Conservation (phyloP, 2,888 invertebrate species). For the Rugalucina vietnamica region DNA sequence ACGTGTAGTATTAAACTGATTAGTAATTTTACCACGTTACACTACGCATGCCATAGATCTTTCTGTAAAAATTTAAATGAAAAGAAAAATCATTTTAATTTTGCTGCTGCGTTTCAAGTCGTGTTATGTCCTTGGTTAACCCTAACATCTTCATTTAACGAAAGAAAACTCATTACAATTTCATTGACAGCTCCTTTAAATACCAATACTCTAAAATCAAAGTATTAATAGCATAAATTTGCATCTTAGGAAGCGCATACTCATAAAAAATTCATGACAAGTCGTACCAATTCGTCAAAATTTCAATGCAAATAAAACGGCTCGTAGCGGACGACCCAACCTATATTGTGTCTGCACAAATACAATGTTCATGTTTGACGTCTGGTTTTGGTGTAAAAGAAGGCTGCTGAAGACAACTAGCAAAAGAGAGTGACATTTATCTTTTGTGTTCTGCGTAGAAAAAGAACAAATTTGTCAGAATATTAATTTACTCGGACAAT, state of each 20-base stretch:
- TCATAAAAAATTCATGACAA: slow-evolving; percentile 41
- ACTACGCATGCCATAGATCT: too few relatives aligned
- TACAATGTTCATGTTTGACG: neutral
- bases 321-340: neutral
- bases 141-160: slow-evolving; percentile 19
- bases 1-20: too few relatives aligned
- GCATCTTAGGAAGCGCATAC: slow-evolving; percentile 44
- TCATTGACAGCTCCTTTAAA: slow-evolving; percentile 37
- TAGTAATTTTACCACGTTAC: too few relatives aligned
- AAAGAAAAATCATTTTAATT: neutral
- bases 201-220: slow-evolving; percentile 13
- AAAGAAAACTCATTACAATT: slow-evolving; percentile 47
- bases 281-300: slow-evolving; percentile 36
- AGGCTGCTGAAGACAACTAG: slow-evolving; percentile 6
- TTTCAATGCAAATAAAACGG: slow-evolving; percentile 54
- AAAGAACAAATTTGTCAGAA: slow-evolving; percentile 65
- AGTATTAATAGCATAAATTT: slow-evolving; percentile 39
- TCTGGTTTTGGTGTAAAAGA: neutral
- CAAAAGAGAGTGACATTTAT: slow-evolving; percentile 14
- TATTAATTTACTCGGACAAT: slow-evolving; percentile 53
- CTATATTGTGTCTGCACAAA: slow-evolving; percentile 17
- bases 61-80: too few relatives aligned
- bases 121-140: slow-evolving; percentile 35
- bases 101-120: neutral
- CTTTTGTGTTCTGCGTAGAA: slow-evolving; percentile 46